Conservation (phyloP, 1,140 invertebrate genomes). For the Conus betulinus region DNA sequence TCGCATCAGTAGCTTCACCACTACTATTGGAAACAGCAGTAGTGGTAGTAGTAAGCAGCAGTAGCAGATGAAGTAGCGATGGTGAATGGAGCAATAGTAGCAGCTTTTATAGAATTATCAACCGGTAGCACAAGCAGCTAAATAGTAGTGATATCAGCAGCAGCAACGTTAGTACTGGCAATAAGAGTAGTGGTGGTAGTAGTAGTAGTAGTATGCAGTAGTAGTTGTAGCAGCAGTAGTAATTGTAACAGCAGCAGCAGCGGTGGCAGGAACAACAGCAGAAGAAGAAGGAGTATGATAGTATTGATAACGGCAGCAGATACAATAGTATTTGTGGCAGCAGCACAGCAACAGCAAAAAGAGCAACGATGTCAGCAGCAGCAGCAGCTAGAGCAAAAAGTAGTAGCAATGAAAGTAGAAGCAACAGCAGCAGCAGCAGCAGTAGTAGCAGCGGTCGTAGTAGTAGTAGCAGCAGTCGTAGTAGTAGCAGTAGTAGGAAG, state of each 20-base stretch:
- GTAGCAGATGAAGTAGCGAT: neutral
- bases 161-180: neutral
- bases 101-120: neutral
- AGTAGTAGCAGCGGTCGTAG: neutral
- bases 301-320: neutral
- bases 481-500: neutral
- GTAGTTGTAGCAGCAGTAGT: neutral
- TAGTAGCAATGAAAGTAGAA: neutral
- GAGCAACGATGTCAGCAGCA: neutral
- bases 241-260: neutral
- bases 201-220: neutral
- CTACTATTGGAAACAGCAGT: neutral
- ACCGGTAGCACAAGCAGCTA: neutral
- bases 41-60: neutral
- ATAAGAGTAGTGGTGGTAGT: neutral
- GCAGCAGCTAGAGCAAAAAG: neutral
- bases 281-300: neutral
- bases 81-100: neutral
- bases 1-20: neutral
- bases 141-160: neutral
- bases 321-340: neutral
- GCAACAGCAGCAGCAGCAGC: neutral
- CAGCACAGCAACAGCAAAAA: neutral
- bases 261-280: neutral
- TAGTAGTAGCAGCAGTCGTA: neutral